Evolutionary conservation across 2,888 invertebrate genomes (phyloP), one percentile per base, ranked within the genome.

Genomic region (Acanthoscelides obtectus): DNA sequence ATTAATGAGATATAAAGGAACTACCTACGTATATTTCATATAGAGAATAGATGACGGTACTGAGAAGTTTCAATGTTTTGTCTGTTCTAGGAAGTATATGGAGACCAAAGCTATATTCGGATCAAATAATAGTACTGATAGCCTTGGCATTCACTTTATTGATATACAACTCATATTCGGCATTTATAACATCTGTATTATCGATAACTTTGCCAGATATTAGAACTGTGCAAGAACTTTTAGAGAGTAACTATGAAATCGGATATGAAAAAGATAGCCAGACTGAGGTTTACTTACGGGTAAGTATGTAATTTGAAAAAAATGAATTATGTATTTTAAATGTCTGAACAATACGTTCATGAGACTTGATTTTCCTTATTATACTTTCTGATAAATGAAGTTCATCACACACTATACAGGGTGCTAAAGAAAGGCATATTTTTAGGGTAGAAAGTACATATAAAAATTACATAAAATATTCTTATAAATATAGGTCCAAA

Each of bases 161-260:
- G 8, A 90, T 88, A 5, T 91, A 90, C 81, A 91, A 90, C 78
- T 88, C 91, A 0, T 91, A 91, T 77, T 90, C 91, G 0, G 91
- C 90, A 0, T 90, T 90, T 77, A 91, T 91, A 69, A 91, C 91
- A 0, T 91, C 91, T 0, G 89, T 91, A 66, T 81, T 91, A 70
- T 91, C 91, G 0, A 90, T 91, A 0, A 87, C 90, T 69, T 88
- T 88, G 0, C 80, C 81, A 2, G 83, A 84, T 20, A 89, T 91
- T 20, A 88, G 87, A 71, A 89, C 88, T 0, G 86, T 91, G 1
- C 85, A 87, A 0, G 91, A 91, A 69, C 87, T 91, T 0, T 82
- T 90, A 1, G 87, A 88, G 3, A 88, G 89, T 20, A 86, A 88
- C 77, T 89, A 90, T 76, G 88, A 88, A 78, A 87, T 91, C 67